Percentiles rank a stretch among this genome's conserved stretches.
phyloP scores from a whole-genome alignment of 2,113 vertebrate genomes.

The Arenaria interpres region DNA sequence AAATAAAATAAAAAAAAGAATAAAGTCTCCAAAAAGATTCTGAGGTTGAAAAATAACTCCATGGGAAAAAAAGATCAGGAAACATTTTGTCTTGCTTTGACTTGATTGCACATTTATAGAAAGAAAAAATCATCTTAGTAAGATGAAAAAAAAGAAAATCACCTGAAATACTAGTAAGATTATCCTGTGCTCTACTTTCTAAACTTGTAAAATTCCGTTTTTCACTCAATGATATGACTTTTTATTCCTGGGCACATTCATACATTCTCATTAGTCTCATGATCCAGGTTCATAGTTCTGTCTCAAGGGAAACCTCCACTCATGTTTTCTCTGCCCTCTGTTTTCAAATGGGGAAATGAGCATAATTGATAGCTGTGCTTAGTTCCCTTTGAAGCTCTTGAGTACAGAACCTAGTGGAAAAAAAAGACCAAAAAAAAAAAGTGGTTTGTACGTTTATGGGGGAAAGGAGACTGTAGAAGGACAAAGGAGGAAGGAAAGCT shows the following conservation, averaged over 20 bases:
- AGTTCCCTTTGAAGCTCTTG: conserved; percentile 1
- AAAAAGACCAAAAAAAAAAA: background rate
- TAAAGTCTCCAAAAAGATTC: background rate
- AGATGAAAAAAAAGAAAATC: background rate
- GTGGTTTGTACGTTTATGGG: background rate
- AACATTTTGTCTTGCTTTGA: background rate
- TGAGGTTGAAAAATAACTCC: background rate
- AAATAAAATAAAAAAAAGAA: background rate
- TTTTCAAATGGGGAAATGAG: conserved; percentile 26
- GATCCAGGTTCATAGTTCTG: conserved; percentile 9
- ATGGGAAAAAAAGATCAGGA: background rate
- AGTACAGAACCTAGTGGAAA: background rate
- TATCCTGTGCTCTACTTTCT: background rate
- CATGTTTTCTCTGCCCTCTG: conserved; percentile 19
- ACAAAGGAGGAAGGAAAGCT: conserved; percentile 14
- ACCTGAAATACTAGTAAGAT: background rate
- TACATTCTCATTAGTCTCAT: conserved; percentile 40
- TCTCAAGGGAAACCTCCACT: conserved; percentile 13
- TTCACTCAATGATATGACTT: background rate
- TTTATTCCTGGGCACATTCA: conserved; percentile 21
- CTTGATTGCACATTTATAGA: background rate
- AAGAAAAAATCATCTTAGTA: background rate
- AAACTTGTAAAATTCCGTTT: background rate
- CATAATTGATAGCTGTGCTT: conserved; percentile 31
- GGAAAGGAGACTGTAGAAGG: conserved; percentile 39